Evolutionary conservation across 2,888 invertebrate species (phyloP).

Genomic region (Drosophila hamatofila): DNA sequence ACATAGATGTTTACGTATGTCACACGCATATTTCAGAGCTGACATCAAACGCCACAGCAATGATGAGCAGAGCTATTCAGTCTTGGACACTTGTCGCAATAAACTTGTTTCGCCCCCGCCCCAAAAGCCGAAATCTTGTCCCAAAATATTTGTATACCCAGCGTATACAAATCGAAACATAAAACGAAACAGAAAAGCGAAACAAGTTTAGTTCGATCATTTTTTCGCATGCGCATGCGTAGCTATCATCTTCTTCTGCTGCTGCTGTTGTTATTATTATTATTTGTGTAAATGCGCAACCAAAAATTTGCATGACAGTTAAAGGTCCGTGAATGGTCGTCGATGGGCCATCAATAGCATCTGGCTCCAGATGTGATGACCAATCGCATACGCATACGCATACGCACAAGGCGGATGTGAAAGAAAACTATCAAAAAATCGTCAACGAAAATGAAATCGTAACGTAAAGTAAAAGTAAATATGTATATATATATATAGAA

Average conservation of each 20-base stretch:
- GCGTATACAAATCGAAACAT: constrained; percentile 30
- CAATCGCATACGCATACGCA: constrained; percentile 8
- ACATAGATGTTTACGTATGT: neutral
- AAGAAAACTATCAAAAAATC: constrained; percentile 30
- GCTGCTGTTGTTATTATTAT: constrained; percentile 14
- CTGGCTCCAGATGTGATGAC: constrained; percentile 28
- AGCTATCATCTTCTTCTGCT: constrained; percentile 28
- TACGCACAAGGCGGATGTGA: constrained; percentile 52
- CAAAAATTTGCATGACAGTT: constrained; percentile 68
- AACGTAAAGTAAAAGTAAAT: constrained; percentile 41
- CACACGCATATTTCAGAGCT: constrained; percentile 58
- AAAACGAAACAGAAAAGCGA: constrained; percentile 14
- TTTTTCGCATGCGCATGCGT: constrained; percentile 57
- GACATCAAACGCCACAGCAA: constrained; percentile 48
- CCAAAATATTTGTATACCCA: constrained; percentile 29
- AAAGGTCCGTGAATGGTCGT: constrained; percentile 39
- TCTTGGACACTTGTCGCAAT: constrained; percentile 64
- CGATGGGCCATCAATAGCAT: constrained; percentile 38
- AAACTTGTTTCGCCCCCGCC: constrained; percentile 70
- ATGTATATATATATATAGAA: neutral
- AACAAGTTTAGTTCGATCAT: constrained; percentile 51
- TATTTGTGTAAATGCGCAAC: constrained; percentile 21
- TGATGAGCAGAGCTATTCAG: constrained; percentile 35
- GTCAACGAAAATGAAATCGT: constrained; percentile 37
- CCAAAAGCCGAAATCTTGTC: constrained; percentile 14